Conservation (phyloP, 2,888 invertebrate species). For the Philonicus albiceps region DNA sequence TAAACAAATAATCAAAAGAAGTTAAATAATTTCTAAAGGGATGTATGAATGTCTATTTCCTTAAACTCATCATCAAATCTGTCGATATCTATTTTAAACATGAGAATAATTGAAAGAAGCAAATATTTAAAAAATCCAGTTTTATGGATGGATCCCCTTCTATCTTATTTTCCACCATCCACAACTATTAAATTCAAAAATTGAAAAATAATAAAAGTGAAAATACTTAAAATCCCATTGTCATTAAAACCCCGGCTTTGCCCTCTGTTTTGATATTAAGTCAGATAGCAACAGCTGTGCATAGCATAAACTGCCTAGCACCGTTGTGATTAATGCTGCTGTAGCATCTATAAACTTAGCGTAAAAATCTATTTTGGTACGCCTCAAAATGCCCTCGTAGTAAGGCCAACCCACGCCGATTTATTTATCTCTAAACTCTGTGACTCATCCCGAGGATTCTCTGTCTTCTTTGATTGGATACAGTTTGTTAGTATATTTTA, state of each 20-base stretch:
- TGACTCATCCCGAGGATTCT: conserved; percentile 1
- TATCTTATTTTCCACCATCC: no score
- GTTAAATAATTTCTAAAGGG: no score
- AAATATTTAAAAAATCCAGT: not conserved
- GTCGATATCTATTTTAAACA: not conserved
- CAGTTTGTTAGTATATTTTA: not conserved
- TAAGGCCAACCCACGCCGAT: conserved; percentile 7
- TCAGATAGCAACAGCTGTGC: not conserved
- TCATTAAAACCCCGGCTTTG: not conserved
- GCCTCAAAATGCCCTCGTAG: not conserved
- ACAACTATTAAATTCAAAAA: not conserved
- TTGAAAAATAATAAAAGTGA: not conserved
- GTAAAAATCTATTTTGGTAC: conserved; percentile 3
- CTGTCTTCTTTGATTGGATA: not conserved
- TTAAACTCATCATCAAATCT: no score
- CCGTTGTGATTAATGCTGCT: not conserved
- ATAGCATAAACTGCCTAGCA: not conserved
- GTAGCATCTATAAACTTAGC: not conserved
- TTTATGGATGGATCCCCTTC: not conserved
- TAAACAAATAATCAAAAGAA: no score
- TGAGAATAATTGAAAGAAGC: not conserved
- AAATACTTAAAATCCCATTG: not conserved
- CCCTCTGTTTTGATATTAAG: not conserved
- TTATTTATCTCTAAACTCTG: conserved; percentile 1
- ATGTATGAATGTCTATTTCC: not conserved